Evolutionary conservation across 2,888 invertebrate species (phyloP).

Genomic region (Campaea margaritaria): DNA sequence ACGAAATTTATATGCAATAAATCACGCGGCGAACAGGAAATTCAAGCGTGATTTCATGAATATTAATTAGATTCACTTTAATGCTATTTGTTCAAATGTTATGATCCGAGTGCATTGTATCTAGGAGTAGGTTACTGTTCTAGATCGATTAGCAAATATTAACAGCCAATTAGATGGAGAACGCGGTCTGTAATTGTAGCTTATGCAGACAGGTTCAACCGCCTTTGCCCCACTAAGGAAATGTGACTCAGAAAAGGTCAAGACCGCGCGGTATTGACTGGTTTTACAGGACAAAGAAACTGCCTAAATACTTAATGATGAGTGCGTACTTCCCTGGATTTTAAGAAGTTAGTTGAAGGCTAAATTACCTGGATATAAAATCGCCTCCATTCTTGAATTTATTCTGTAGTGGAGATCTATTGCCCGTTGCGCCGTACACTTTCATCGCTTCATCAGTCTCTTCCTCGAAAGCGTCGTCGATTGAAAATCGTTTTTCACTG

Average conservation of each 20-base stretch:
- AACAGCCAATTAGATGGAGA: constrained; percentile 56
- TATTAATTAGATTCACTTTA: constrained; percentile 18
- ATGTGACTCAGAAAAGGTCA: constrained; percentile 75
- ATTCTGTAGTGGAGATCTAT: constrained; percentile 87
- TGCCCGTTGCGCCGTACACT: constrained; percentile 91
- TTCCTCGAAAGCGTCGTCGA: constrained; percentile 94
- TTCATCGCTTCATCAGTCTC: constrained; percentile 93
- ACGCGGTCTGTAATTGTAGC: constrained; percentile 42
- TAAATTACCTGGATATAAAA: constrained; percentile 69
- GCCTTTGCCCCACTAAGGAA: constrained; percentile 71
- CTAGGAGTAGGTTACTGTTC: constrained; percentile 44
- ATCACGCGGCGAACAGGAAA: constrained; percentile 14
- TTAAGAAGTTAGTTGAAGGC: constrained; percentile 7
- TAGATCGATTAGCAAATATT: constrained; percentile 54
- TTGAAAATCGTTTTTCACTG: constrained; percentile 89
- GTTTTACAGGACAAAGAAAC: constrained; percentile 53
- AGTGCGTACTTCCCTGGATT: too few species aligned
- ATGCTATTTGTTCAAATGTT: too few species aligned
- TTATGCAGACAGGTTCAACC: constrained; percentile 60
- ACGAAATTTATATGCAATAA: not conserved
- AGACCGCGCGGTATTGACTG: constrained; percentile 49
- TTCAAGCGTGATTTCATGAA: constrained; percentile 4
- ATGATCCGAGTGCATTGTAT: constrained; percentile 25
- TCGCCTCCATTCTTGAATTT: constrained; percentile 78
- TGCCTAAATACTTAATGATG: not conserved